Conservation (phyloP, 2,888 invertebrate species). For the Tachina grossa region DNA sequence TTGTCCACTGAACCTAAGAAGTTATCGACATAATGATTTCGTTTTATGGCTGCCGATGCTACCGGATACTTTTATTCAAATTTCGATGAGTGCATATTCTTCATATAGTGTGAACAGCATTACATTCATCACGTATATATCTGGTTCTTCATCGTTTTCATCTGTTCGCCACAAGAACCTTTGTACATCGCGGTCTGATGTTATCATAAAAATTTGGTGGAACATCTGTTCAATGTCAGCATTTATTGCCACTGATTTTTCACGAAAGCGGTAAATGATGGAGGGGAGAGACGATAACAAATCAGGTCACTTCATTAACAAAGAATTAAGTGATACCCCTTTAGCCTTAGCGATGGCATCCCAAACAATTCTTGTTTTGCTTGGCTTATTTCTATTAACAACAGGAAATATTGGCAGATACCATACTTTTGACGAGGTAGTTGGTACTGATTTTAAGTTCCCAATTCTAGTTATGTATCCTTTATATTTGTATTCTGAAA, state of each 20-base stretch:
- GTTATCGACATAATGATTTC: slow-evolving; percentile 37
- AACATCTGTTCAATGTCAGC: slow-evolving; percentile 70
- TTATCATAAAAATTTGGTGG: slow-evolving; percentile 53
- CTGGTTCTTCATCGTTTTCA: slow-evolving; percentile 8
- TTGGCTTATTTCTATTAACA: slow-evolving; percentile 48
- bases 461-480: slow-evolving; percentile 25
- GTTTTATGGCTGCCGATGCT: slow-evolving; percentile 30
- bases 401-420: slow-evolving; percentile 73
- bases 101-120: slow-evolving; percentile 13
- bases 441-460: slow-evolving; percentile 13
- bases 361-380: slow-evolving; percentile 1
- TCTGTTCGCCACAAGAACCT: slow-evolving; percentile 48
- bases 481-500: slow-evolving; percentile 15
- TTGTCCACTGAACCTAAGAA: slow-evolving; percentile 22
- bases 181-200: slow-evolving; percentile 49
- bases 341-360: background rate
- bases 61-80: background rate
- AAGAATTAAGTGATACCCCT: slow-evolving; percentile 58
- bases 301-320: slow-evolving; percentile 41
- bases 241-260: slow-evolving; percentile 55
- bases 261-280: slow-evolving; percentile 60
- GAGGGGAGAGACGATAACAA: slow-evolving; percentile 62
- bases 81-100: too few relatives aligned
- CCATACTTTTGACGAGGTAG: slow-evolving; percentile 64
- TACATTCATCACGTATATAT: slow-evolving; percentile 42